Percentiles rank a stretch among this genome's conserved stretches.
Evolutionary conservation across 1,140 invertebrate species (phyloP).

Genomic region (Trigoniulus corallinus): DNA sequence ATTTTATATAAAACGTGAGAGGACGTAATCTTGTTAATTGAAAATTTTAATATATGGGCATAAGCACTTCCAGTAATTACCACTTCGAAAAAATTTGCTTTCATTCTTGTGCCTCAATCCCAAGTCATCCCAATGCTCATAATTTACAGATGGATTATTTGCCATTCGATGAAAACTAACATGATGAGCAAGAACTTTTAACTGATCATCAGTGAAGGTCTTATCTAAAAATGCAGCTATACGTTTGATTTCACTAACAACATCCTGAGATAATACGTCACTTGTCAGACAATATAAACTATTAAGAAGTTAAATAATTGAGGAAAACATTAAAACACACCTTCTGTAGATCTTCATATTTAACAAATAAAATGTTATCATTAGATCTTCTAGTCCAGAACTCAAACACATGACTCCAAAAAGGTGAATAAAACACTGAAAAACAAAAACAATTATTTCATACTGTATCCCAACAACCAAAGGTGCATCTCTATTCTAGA

Average conservation of each 20-base stretch:
- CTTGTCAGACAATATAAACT: neutral
- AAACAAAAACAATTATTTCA: too few relatives aligned
- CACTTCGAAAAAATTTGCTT: too few relatives aligned
- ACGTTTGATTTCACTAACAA: slow-evolving; percentile 22
- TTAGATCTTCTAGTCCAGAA: slow-evolving; percentile 24
- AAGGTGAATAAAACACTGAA: slow-evolving; percentile 33
- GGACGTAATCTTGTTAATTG: too few relatives aligned
- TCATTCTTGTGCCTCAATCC: too few relatives aligned
- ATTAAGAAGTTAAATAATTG: neutral
- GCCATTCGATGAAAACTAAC: slow-evolving; percentile 30
- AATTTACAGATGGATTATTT: slow-evolving; percentile 30
- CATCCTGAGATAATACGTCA: slow-evolving; percentile 17
- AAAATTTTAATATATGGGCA: too few relatives aligned
- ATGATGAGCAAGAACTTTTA: slow-evolving; percentile 12
- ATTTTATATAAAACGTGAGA: too few relatives aligned
- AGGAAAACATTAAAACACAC: slow-evolving; percentile 2
- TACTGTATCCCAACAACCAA: too few relatives aligned
- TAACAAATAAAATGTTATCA: slow-evolving; percentile 31
- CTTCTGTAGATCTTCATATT: slow-evolving; percentile 34
- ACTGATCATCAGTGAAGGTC: slow-evolving; percentile 19
- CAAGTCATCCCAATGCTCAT: slow-evolving; percentile 29
- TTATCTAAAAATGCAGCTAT: slow-evolving; percentile 31
- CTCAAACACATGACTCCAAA: slow-evolving; percentile 33
- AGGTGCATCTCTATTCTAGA: neutral
- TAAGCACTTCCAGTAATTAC: too few relatives aligned